A percentile compares a stretch with the other conserved stretches of the same genome.
Evolutionary conservation across 2,888 invertebrate species (phyloP).

Genomic region (Eurytoma californica): DNA sequence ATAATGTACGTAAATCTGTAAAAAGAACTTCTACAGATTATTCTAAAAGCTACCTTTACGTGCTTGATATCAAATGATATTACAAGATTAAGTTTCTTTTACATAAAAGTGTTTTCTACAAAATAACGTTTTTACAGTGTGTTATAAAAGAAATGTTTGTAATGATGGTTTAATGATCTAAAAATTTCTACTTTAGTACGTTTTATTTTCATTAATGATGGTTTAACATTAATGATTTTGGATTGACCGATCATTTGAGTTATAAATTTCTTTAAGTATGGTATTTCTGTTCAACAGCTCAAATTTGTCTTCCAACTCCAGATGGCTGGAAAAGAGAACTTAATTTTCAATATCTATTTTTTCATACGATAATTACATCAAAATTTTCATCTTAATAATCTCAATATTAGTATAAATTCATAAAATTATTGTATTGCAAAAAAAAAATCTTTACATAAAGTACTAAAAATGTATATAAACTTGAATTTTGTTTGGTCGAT

Average conservation of each 20-base stretch:
- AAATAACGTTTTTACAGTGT: constrained; percentile 34
- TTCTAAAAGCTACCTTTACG: constrained; percentile 37
- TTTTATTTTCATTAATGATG: constrained; percentile 38
- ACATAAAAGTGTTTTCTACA: constrained; percentile 25
- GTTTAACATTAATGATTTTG: constrained; percentile 36
- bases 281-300: constrained; percentile 46
- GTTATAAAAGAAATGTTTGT: constrained; percentile 42
- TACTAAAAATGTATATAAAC: constrained; percentile 52
- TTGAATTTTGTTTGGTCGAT: constrained; percentile 48
- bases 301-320: constrained; percentile 58
- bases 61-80: constrained; percentile 33
- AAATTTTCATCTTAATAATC: constrained; percentile 33
- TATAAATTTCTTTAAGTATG: constrained; percentile 31
- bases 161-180: constrained; percentile 11
- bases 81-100: constrained; percentile 45
- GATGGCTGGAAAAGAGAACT: constrained; percentile 48
- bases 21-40: constrained; percentile 43
- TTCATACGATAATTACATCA: constrained; percentile 29
- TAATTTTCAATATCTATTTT: constrained; percentile 46
- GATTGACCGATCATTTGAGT: constrained; percentile 32
- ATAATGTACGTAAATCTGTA: constrained; percentile 48
- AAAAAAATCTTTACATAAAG: constrained; percentile 29
- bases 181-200: constrained; percentile 34
- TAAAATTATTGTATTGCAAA: constrained; percentile 30
- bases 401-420: constrained; percentile 18